phyloP scores from a whole-genome alignment of 2,888 invertebrate genomes.

The Hydroisotoma schaefferi region DNA sequence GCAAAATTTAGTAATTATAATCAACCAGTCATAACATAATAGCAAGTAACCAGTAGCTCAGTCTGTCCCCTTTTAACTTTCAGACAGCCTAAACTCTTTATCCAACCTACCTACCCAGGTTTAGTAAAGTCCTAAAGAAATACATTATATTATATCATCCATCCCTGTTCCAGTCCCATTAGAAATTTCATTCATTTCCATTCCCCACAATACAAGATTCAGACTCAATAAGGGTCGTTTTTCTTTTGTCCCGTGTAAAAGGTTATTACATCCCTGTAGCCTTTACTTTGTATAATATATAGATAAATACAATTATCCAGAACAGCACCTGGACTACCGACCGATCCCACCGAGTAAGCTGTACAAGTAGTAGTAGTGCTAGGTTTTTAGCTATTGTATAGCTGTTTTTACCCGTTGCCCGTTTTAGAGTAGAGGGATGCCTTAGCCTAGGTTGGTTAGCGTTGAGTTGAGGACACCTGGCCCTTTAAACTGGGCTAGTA shows the following conservation, averaged over 20 bases:
- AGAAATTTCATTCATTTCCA: background rate
- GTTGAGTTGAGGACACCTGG: conserved; percentile 2
- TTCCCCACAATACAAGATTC: background rate
- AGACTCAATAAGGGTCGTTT: background rate
- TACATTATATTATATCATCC: background rate
- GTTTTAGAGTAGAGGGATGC: no score
- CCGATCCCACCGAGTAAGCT: background rate
- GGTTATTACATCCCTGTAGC: background rate
- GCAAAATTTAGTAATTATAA: no score
- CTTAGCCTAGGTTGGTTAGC: background rate
- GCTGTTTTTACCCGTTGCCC: background rate
- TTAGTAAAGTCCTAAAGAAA: no score
- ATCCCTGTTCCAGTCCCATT: background rate
- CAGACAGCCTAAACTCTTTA: no score
- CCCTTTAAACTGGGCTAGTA: conserved; percentile 11
- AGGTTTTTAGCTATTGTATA: background rate
- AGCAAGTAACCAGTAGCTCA: no score
- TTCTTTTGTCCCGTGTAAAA: background rate
- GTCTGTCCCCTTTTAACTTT: no score
- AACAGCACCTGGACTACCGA: no score
- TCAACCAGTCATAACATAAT: no score
- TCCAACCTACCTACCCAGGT: no score
- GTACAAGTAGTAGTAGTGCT: background rate
- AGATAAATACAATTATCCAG: no score
- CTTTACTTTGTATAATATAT: background rate